A percentile compares a stretch with the other conserved stretches of the same genome.
Conservation (phyloP, 35 echinoderm and acorn worm genomes). For the Stichopus chloronotus region DNA sequence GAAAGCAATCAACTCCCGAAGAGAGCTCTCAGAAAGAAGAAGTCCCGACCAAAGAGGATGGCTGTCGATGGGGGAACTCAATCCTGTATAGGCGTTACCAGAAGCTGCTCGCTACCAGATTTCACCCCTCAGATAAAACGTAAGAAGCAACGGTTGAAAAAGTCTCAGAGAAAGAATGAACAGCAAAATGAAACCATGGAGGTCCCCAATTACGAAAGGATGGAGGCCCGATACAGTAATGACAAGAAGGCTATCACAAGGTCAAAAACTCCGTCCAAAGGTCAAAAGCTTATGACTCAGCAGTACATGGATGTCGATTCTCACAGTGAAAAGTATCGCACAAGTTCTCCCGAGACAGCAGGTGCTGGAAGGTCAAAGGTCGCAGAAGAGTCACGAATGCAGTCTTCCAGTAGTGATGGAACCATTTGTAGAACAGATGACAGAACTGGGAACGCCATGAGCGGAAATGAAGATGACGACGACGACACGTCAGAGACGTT, state of each 20-base stretch:
- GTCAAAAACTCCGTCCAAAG: not conserved
- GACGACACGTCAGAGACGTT: conserved; percentile 25
- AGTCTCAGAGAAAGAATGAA: conserved; percentile 44
- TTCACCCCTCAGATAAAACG: conserved; percentile 67
- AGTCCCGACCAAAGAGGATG: conserved; percentile 84
- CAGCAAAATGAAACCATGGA: conserved; percentile 57
- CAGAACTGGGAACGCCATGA: conserved; percentile 9
- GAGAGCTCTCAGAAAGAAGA: conserved; percentile 72
- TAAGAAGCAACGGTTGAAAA: conserved; percentile 68
- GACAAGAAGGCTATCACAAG: not conserved
- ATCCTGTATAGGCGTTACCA: conserved; percentile 28
- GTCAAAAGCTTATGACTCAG: not conserved
- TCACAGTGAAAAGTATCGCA: not conserved
- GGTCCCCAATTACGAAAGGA: not conserved
- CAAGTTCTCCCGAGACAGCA: conserved; percentile 28
- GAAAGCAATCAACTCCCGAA: conserved; percentile 77
- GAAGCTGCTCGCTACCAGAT: conserved; percentile 73
- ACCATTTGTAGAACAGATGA: conserved; percentile 55
- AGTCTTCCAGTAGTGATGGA: conserved; percentile 58
- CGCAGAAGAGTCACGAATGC: conserved; percentile 27
- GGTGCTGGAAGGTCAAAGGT: not conserved
- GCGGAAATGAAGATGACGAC: conserved; percentile 26
- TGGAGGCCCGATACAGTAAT: not conserved
- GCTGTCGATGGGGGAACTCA: conserved; percentile 64
- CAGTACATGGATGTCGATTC: not conserved